Evolutionary conservation across 2,888 invertebrate genomes (phyloP), one percentile per base, ranked within the genome.

Genomic region (Leptinotarsa rubiginosa): DNA sequence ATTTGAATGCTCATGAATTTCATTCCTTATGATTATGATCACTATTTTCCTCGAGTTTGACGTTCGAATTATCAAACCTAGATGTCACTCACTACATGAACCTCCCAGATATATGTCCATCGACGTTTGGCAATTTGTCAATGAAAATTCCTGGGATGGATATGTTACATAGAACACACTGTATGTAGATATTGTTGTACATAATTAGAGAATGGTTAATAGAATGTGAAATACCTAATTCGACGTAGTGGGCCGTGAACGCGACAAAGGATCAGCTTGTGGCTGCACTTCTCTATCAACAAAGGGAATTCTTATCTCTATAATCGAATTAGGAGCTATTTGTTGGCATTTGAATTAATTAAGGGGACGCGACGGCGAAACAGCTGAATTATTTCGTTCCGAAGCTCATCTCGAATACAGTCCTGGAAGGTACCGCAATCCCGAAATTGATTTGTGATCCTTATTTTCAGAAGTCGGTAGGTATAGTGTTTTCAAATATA

Each of bases 321-420:
- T 73, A 65, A 73, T 65, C 69, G 73, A 73, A 73, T 73, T 73
- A 73, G 54, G 65, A 69, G 73, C 64, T 65, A 69, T 69, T 73
- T 73, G 65, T 73, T 73, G 72, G 68, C 64, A 73, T 69, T 73
- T 69, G 69, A 73, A 69, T 62, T 69, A 56, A 69, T 73, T 56
- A 56, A 52, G 25, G 56, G 22, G 22, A 22, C 20, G 25, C 65
- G 69, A 69, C 73, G 69, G 47, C 69, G 31, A 69, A 73, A 69
- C 69, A 69, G 70, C 62, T 69, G 56, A 69, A 47, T 52, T 47
- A 54, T 69, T 25, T 73, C 69, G 69, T 73, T 73, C 13, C 15
- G 20, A 2, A 18, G 56, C 15, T 56, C 56, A 22, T 56, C 15
- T 20, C 56, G 56, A 56, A 4, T 10, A 15, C 15, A 25, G 13